Conservation (phyloP, 2,797 vertebrate genomes). For the Sciurus vulgaris region DNA sequence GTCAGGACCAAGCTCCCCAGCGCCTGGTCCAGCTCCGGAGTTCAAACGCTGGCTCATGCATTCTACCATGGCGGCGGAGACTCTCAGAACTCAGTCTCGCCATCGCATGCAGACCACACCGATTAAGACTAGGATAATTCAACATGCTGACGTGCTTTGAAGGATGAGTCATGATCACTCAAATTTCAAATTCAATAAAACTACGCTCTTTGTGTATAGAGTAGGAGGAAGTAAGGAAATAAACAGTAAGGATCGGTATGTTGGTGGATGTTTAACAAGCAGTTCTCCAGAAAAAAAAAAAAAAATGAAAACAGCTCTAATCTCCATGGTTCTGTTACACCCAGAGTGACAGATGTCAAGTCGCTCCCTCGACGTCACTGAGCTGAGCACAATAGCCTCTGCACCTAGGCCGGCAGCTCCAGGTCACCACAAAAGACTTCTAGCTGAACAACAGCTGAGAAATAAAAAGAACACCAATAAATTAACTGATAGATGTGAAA, state of each 20-base stretch:
- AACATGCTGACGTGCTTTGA: not conserved
- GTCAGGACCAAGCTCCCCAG: too few species aligned
- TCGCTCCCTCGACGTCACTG: not conserved
- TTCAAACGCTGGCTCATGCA: not conserved
- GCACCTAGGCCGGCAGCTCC: not conserved
- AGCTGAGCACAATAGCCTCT: not conserved
- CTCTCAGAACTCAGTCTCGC: not conserved
- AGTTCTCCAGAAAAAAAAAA: not conserved
- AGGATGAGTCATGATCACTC: not conserved
- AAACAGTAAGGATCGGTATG: not conserved
- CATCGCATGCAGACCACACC: not conserved
- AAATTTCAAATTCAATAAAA: not conserved
- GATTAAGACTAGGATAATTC: not conserved
- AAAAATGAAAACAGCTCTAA: not conserved
- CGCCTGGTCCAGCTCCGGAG: not conserved
- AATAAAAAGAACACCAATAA: not conserved
- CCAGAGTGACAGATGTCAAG: not conserved
- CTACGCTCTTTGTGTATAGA: not conserved
- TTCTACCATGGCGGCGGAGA: not conserved
- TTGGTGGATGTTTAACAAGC: not conserved
- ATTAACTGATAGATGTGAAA: not conserved
- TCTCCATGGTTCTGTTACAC: not conserved
- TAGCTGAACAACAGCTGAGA: not conserved
- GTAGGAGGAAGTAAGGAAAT: not conserved
- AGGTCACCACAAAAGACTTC: not conserved